Evolutionary conservation across 2,888 invertebrate genomes (phyloP).

Genomic region (Hyppa rectilinea): DNA sequence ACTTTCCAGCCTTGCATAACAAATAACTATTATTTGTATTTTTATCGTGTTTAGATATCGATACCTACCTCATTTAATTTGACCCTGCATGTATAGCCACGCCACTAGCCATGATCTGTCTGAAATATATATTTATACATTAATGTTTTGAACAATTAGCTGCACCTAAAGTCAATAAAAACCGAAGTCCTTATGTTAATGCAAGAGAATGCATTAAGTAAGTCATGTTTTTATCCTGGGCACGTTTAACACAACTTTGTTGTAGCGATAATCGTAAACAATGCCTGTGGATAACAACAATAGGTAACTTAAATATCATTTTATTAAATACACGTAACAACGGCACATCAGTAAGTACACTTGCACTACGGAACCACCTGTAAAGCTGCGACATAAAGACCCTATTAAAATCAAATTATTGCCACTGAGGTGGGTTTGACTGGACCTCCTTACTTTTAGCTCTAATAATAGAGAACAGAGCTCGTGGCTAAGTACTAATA

Average conservation of each 20-base stretch:
- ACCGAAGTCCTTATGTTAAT: too few relatives aligned
- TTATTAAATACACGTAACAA: not conserved
- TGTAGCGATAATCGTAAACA: conserved; percentile 36
- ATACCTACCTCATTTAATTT: not conserved
- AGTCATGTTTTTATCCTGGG: conserved; percentile 44
- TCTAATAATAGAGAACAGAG: too few relatives aligned
- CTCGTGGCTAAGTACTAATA: too few relatives aligned
- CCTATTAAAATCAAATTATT: not conserved
- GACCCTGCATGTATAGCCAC: too few relatives aligned
- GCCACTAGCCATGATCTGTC: too few relatives aligned
- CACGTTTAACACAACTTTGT: conserved; percentile 56
- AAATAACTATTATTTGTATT: not conserved
- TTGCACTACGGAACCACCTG: not conserved
- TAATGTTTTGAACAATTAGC: conserved; percentile 19
- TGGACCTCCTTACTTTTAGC: not conserved
- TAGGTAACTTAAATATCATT: conserved; percentile 7
- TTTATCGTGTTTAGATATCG: not conserved
- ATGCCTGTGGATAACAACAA: conserved; percentile 5
- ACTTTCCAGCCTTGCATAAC: too few relatives aligned
- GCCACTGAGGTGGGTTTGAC: too few relatives aligned
- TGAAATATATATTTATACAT: too few relatives aligned
- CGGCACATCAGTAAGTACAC: not conserved
- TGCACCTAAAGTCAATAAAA: conserved; percentile 20
- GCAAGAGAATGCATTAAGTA: conserved; percentile 4
- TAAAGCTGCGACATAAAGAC: too few relatives aligned